Conservation (phyloP, 2,113 vertebrate genomes). For the Perccottus glenii region DNA sequence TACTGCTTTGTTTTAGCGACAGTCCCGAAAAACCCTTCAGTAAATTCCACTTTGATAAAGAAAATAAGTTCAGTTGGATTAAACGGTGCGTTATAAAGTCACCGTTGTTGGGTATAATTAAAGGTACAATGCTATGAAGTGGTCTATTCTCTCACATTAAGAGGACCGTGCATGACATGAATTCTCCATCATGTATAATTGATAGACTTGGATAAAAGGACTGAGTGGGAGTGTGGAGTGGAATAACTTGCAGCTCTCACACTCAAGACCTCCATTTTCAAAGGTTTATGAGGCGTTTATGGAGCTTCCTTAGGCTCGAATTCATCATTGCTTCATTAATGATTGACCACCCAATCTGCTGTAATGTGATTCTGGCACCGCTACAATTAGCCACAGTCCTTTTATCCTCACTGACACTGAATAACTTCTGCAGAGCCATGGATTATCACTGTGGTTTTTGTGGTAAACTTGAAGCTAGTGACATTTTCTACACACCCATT, state of each 20-base stretch:
- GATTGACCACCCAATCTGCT: slow-evolving; percentile 73
- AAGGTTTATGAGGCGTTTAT: slow-evolving; percentile 58
- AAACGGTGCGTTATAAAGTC: not conserved
- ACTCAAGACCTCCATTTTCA: slow-evolving; percentile 43
- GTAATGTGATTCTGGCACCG: slow-evolving; percentile 13
- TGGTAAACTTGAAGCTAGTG: not conserved
- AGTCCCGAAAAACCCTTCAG: not conserved
- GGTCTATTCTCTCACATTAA: not conserved
- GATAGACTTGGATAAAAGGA: slow-evolving; percentile 6
- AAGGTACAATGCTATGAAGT: not conserved
- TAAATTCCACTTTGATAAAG: not conserved
- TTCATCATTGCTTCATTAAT: slow-evolving; percentile 66
- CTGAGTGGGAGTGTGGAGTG: slow-evolving; percentile 3
- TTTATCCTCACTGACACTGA: not conserved
- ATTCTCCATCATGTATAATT: not conserved
- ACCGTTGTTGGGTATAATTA: not conserved
- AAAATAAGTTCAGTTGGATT: not conserved
- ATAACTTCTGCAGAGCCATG: not conserved
- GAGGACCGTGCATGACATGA: slow-evolving; percentile 6
- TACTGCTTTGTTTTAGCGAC: not conserved
- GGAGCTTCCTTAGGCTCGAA: slow-evolving; percentile 54
- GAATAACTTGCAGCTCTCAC: slow-evolving; percentile 6
- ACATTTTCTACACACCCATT: slow-evolving; percentile 13
- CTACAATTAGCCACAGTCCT: not conserved
- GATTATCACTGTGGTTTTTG: not conserved